Conservation (phyloP, 2,888 invertebrate genomes). For the Tenthredo distinguenda region DNA sequence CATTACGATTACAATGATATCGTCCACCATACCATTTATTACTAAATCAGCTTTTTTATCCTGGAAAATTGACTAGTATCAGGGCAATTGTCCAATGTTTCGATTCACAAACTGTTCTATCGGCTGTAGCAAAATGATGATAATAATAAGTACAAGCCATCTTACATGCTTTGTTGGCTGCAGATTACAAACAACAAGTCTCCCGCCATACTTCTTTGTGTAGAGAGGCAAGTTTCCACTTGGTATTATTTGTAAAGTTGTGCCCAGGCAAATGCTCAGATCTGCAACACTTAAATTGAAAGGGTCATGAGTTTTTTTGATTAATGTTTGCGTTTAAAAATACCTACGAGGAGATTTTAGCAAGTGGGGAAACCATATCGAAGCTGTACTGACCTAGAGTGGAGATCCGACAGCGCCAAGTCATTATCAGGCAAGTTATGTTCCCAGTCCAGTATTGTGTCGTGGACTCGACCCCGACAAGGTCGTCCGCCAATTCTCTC, state of each 20-base stretch:
- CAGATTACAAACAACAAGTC: conserved; percentile 95
- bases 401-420: conserved; percentile 89
- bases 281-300: conserved; percentile 89
- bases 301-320: neutral
- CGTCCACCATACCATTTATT: conserved; percentile 94
- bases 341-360: neutral
- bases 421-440: conserved; percentile 94
- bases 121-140: neutral
- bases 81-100: neutral
- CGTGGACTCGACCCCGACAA: conserved; percentile 93
- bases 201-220: conserved; percentile 91
- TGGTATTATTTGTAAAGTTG: conserved; percentile 98
- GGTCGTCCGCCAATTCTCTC: conserved; percentile 82
- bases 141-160: conserved; percentile 57
- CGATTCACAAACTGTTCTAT: neutral
- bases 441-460: conserved; percentile 99
- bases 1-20: conserved; percentile 87
- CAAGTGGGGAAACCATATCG: neutral
- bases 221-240: conserved; percentile 95
- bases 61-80: conserved; percentile 78
- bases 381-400: conserved; percentile 85
- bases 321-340: neutral
- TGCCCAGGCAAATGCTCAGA: conserved; percentile 95
- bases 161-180: conserved; percentile 98
- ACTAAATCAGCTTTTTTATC: conserved; percentile 94